phyloP scores from a whole-genome alignment of 2,113 vertebrate genomes.

The Microcebus tavaratra region DNA sequence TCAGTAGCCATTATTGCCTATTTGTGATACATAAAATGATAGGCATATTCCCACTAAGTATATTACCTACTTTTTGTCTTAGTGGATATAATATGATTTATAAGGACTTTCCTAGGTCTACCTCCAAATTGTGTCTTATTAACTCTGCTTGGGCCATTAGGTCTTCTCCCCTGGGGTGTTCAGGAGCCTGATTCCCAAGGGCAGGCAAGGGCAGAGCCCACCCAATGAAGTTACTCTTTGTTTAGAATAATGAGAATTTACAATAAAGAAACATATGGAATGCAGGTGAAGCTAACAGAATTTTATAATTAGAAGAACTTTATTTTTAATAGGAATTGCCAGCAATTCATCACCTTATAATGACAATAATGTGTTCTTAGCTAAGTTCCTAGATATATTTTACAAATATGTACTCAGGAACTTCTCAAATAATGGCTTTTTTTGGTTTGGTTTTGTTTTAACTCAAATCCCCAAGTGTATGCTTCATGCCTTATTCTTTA shows the following conservation, averaged over 20 bases:
- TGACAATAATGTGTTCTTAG: neutral
- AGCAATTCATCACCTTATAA: conserved; percentile 38
- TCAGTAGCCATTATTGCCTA: neutral
- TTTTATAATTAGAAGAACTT: conserved; percentile 32
- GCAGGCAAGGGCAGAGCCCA: neutral
- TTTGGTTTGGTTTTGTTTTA: too few relatives aligned
- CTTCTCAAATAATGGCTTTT: conserved; percentile 29
- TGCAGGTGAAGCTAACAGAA: neutral
- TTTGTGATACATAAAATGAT: neutral
- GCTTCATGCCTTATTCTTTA: neutral
- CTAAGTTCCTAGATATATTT: conserved; percentile 30
- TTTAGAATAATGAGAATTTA: neutral
- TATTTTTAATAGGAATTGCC: conserved; percentile 46
- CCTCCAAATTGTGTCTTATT: neutral
- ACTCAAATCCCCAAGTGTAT: neutral
- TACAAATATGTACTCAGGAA: conserved; percentile 45
- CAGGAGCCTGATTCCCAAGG: neutral
- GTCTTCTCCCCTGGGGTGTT: neutral
- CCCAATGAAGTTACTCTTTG: neutral
- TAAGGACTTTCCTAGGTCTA: neutral
- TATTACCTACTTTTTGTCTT: neutral
- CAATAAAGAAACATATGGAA: conserved; percentile 4
- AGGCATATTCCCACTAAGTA: neutral
- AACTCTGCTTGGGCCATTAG: neutral
- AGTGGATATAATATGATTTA: neutral